Base-by-base conservation (phyloP, 2,113 vertebrate genomes). In the Brachypteracias leptosomus region DNA sequence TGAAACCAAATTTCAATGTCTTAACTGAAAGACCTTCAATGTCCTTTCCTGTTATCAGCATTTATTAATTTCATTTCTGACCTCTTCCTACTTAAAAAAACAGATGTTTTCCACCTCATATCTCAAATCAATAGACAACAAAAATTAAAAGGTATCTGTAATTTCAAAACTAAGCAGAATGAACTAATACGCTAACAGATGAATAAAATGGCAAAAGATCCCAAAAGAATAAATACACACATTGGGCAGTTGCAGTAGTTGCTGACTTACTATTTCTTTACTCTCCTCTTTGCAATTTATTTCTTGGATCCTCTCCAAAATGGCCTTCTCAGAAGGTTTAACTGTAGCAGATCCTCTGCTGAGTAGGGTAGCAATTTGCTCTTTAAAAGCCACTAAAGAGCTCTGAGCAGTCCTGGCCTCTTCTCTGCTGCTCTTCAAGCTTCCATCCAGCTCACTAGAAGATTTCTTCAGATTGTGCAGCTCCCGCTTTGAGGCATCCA, bases 221-320 rank as follows among this genome's bases (percentile, higher is more conserved):
- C 35, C 55, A 92, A 70, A 11, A 90, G 22, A 80, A 71, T 35
- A 89, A 65, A 74, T 28, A 35, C 13, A 77, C 7, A 35, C 17
- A 40, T 13, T 28, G 8, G 26, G n/a, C 0, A 11, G 73, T 47
- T 63, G 19, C 6, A 59, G 19, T 61, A 89, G 10, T 7, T 42
- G 3, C 31, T 25, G 28, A 97, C 98, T 97, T 97, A 98, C 98
- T 94, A 31, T 92, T 49, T 90, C 97, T 72, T 96, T 93, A 85
- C 26, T 97, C 55, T 98, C 95, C 74, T 98, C 98, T 82, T 83
- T 94, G 76, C 65, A 93, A 85, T 93, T 96, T 75, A 99, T 71
- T 68, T 98, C 96, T 73, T 61, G 89, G 67, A 99, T 97, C 76
- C 65, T 97, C 67, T 98, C 95, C 94, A 98, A 86, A 88, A 99